Percentiles rank a stretch among this genome's conserved stretches.
Conservation (phyloP, 2,888 invertebrate genomes). For the Sesia bembeciformis region DNA sequence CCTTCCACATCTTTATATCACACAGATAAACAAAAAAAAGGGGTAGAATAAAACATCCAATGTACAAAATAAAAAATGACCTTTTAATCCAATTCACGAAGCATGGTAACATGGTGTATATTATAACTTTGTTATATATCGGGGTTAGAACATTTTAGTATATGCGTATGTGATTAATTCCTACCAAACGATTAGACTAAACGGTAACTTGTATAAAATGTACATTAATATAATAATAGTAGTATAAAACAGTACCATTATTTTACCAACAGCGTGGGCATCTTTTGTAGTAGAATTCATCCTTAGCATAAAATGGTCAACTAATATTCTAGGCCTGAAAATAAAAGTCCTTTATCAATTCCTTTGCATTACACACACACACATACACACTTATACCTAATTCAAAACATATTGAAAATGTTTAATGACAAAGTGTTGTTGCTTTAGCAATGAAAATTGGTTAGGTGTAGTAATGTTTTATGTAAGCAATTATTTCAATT, state of each 20-base stretch:
- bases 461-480: no score
- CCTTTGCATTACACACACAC: no score
- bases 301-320: slow-evolving; percentile 53
- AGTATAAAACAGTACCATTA: slow-evolving; percentile 68
- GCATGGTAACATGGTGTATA: slow-evolving; percentile 71
- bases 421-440: no score
- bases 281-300: slow-evolving; percentile 52
- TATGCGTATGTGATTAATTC: slow-evolving; percentile 39
- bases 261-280: slow-evolving; percentile 31
- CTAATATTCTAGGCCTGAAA: slow-evolving; percentile 59
- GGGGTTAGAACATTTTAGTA: slow-evolving; percentile 65
- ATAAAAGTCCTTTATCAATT: slow-evolving; percentile 17
- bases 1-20: no score
- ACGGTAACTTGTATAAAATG: slow-evolving; percentile 73
- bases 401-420: no score
- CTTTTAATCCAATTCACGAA: slow-evolving; percentile 71
- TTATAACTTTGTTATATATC: slow-evolving; percentile 50
- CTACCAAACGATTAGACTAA: slow-evolving; percentile 68
- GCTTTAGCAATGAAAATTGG: no score
- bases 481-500: no score
- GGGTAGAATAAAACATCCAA: slow-evolving; percentile 35
- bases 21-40: no score
- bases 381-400: no score
- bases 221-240: slow-evolving; percentile 25
- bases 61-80: slow-evolving; percentile 72